phyloP scores from a whole-genome alignment of 2,113 vertebrate genomes.

The Corydoras sp. region DNA sequence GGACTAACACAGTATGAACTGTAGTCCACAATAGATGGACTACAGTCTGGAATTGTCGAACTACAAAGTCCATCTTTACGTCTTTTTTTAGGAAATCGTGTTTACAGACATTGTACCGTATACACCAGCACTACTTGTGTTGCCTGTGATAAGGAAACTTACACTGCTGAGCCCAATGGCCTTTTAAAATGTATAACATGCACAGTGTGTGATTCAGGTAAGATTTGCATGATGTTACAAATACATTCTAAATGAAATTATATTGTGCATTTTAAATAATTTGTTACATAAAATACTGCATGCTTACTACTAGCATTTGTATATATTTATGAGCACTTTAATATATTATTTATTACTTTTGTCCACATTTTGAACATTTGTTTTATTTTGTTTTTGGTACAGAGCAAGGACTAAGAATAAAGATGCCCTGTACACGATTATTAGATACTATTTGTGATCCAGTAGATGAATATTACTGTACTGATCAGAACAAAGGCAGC shows the following conservation, averaged over 20 bases:
- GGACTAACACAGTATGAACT: no score
- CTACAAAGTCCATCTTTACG: no score
- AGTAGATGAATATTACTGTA: constrained; percentile 35
- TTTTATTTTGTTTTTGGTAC: not conserved
- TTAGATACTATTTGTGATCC: constrained; percentile 42
- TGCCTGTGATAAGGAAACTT: constrained; percentile 30
- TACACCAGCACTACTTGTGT: constrained; percentile 26
- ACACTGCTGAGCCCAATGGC: constrained; percentile 24
- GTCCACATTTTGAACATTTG: no score
- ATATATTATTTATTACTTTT: no score
- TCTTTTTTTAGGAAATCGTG: constrained; percentile 17
- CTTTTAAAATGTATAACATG: constrained; percentile 22
- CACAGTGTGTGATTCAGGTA: constrained; percentile 32
- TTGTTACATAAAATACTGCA: no score
- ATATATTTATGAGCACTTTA: no score
- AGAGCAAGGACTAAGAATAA: constrained; percentile 33
- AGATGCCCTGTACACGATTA: constrained; percentile 12
- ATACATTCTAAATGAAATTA: no score
- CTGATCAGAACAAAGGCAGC: not conserved
- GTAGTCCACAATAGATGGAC: no score
- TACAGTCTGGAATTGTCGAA: no score
- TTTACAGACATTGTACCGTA: constrained; percentile 38
- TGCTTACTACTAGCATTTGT: no score
- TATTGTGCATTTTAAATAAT: no score
- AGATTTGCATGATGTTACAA: no score